A percentile compares a stretch with the other conserved stretches of the same genome.
phyloP scores from a whole-genome alignment of 2,113 vertebrate genomes.

The Myodes glareolus region DNA sequence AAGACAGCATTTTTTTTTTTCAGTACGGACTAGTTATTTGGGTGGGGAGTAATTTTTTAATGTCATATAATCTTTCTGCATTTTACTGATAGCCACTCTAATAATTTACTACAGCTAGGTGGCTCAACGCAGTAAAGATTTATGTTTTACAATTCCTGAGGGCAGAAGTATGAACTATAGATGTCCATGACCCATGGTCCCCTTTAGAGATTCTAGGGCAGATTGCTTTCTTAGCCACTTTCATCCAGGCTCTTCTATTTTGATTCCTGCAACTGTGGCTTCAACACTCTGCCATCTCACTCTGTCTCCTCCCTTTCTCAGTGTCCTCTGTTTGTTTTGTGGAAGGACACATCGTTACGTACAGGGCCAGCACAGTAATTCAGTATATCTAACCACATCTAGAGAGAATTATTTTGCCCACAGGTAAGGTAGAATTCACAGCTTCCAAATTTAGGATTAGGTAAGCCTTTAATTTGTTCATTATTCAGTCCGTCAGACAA shows the following conservation, averaged over 20 bases:
- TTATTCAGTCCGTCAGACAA: not conserved
- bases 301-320: not conserved
- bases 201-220: rapidly evolving
- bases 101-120: not conserved
- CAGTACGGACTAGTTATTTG: not conserved
- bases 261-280: not conserved
- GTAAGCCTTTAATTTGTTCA: not conserved
- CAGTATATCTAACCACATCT: not conserved
- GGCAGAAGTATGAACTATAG: not conserved
- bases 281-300: not conserved
- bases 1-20: not conserved
- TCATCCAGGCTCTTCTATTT: not conserved
- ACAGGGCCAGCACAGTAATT: not conserved
- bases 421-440: not conserved
- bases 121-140: not conserved
- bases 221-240: not conserved
- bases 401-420: not conserved
- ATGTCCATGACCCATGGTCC: not conserved
- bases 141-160: not conserved
- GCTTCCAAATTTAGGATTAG: not conserved
- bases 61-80: not conserved
- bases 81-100: not conserved
- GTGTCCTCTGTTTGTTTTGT: not conserved
- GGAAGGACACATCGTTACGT: not conserved
- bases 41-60: not conserved